Base-by-base conservation (phyloP, 2,113 vertebrate genomes). In the Otus sunia region DNA sequence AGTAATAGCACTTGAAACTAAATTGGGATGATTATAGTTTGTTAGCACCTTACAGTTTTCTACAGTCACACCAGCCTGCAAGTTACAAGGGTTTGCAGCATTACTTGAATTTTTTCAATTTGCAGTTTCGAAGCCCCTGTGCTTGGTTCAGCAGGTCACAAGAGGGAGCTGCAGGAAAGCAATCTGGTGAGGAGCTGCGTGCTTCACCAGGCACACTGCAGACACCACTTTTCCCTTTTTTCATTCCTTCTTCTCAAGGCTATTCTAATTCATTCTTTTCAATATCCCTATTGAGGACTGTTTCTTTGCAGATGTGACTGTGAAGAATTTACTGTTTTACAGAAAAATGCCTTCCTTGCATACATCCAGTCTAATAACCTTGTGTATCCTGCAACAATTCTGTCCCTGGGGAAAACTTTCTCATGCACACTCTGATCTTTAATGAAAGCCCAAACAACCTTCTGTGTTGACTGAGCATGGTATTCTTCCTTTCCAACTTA, bases 101-200 rank as follows among this genome's bases (percentile, higher is more conserved):
- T 21, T 39, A 34, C 13, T 32, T n/a, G 30, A 6, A 9, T 12
- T 26, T 32, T 81, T 86, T 17, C 53, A 34, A 4, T 1, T 6
- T 22, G 76, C 66, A 43, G 25, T 5, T 76, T 52, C 3, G 3
- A 11, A 86, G 76, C 36, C 20, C 23, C 23, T 7, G 26, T 29
- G 26, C 50, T 32, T 52, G 19, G 58, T 43, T 45, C 12, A 0
- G 59, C 26, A 71, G 59, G 43, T 63, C 49, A 2, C 17, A 14
- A 79, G 78, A 79, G 67, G 78, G 79, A 90, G 90, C 82, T 80
- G 82, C 59, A 96, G 59, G 53, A 69, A 49, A 79, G 50, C 77
- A 45, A n/a, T 4, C 11, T 3, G 32, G 0, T 2, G 49, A 75
- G 53, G 29, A n/a, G 30, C 43, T 1, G 3, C 9, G 18, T 3